Evolutionary conservation across 2,888 invertebrate genomes (phyloP), one percentile per base, ranked within the genome.

Genomic region (Dicyrtomina minuta): DNA sequence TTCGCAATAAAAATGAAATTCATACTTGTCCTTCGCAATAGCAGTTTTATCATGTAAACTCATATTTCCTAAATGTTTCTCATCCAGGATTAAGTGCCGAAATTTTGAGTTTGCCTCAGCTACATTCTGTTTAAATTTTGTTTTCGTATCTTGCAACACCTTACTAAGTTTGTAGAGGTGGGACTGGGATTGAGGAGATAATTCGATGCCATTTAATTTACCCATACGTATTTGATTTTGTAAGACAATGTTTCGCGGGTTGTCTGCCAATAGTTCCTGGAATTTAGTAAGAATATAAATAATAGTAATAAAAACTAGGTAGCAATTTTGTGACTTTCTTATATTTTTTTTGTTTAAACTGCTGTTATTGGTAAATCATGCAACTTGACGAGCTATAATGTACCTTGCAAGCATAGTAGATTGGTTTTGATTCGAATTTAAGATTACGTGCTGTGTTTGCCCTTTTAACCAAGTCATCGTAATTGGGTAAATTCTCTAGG

Each of bases 401-500:
- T 74, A 83, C 83, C 81, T 86, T 87, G 60, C 90, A 88, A 1
- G 88, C 87, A 79, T 88, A 83, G 81, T 88, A 91, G 72, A 94
- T 89, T 0, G 86, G 84, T 70, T 83, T 79, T 79, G 88, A 92
- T 73, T 87, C 87, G 81, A 88, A 94, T 82, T 91, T 92, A 1
- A 87, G 83, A 1, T 88, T 86, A 73, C 89, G 85, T 0, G 93
- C 92, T 79, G 86, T 86, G 76, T 88, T 86, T 0, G 93, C 91
- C 76, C 93, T 85, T 72, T 90, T 88, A 79, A 93, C 91, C 74
- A 95, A 89, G 79, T 89, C 87, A 78, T 90, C 82, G 79, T 92
- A 93, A 88, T 93, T 91, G 13, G 90, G 80, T 0, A 88, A 88
- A 79, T 89, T 89, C 79, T 91, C 90, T 5, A 91, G 90, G 61